phyloP scores from a whole-genome alignment of 2,113 vertebrate species.

The Oreotrochilus melanogaster region DNA sequence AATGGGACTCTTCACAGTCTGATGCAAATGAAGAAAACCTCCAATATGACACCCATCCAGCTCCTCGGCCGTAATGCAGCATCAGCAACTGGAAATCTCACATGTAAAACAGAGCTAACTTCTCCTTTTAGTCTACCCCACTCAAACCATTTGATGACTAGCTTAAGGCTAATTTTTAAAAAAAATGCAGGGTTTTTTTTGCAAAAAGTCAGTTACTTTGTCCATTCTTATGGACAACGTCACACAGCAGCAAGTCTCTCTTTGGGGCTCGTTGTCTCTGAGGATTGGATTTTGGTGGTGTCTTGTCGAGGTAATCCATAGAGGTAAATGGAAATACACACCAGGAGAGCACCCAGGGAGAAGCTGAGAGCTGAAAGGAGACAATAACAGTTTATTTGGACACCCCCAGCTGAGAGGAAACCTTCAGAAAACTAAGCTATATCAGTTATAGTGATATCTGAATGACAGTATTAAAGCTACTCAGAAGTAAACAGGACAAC shows the following conservation, averaged over 20 bases:
- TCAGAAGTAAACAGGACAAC: not conserved
- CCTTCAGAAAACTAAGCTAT: not conserved
- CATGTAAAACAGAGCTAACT: conserved; percentile 23
- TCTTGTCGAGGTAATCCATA: conserved; percentile 95
- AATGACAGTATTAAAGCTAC: not conserved
- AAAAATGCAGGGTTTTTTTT: not conserved
- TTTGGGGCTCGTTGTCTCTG: conserved; percentile 71
- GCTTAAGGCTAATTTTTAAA: conserved; percentile 75
- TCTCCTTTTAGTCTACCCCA: conserved; percentile 41
- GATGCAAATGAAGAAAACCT: not conserved
- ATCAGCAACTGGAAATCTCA: conserved; percentile 17
- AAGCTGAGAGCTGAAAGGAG: conserved; percentile 86
- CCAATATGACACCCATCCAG: not conserved
- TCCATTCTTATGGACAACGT: conserved; percentile 25
- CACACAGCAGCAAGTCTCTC: conserved; percentile 84
- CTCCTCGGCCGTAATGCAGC: not conserved
- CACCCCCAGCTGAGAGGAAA: not conserved
- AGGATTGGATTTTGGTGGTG: conserved; percentile 80
- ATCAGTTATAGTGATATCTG: not conserved
- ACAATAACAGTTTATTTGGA: not conserved
- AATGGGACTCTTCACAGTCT: not conserved
- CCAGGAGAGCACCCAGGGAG: conserved; percentile 84
- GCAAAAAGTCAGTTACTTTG: not conserved
- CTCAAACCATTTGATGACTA: conserved; percentile 8
- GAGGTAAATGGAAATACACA: conserved; percentile 96